Evolutionary conservation across 2,888 invertebrate species (phyloP), one percentile per base, ranked within the genome.

Genomic region (Spicauda simplicius): DNA sequence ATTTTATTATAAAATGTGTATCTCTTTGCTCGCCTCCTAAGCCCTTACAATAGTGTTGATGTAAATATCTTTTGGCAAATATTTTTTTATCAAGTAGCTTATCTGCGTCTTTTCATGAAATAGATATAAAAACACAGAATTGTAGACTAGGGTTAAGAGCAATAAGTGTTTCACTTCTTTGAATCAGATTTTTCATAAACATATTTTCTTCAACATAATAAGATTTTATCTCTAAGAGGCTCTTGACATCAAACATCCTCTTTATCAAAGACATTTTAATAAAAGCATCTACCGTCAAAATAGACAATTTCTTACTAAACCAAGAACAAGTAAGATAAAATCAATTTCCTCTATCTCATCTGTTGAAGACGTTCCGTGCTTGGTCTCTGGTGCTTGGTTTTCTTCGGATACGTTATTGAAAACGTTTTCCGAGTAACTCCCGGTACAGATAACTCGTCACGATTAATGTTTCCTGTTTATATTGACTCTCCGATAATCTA

Each of bases 401-500:
- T 56, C 54, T 20, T 61, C 56, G 45, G 55, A 67, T 61, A 61
- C 20, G 55, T 61, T 67, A 67, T 57, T 61, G 61, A 67, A 67
- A 61, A 61, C 37, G 55, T 68, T 70, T 68, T 69, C 64, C 59
- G 33, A 53, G 54, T 64, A 52, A 53, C 69, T 64, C 64, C 63
- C 56, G 68, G n/a, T 70, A 69, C 19, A 60, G 66, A 61, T 70
- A 68, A 70, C 66, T 66, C 69, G 67, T 70, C 70, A 69, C 62
- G 71, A 69, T 64, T 70, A 69, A 61, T 66, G 64, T 70, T 67
- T 70, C 71, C 70, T 69, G 71, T 69, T 72, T 67, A 67, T 67
- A 61, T 67, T 67, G 67, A 61, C 67, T 67, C 55, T 56, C 50
- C 55, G 18, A 67, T 67, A 67, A 67, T 67, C 60, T 56, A 56